Evolutionary conservation across 1,140 invertebrate genomes (phyloP).

Genomic region (Drosophila pseudoobscura): DNA sequence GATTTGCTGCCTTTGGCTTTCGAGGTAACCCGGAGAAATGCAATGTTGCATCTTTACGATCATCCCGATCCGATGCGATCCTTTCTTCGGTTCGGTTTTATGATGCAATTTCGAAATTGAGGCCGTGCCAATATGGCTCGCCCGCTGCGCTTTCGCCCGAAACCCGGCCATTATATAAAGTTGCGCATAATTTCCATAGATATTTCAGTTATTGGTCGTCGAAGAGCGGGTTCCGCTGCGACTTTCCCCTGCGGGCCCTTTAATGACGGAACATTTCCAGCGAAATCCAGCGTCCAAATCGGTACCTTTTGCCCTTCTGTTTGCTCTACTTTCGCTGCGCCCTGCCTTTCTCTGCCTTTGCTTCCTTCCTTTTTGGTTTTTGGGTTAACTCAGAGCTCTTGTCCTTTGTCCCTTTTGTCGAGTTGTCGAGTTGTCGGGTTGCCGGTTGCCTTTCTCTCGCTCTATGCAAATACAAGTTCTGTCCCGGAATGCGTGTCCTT

Average conservation of each 20-base stretch:
- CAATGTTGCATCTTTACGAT: constrained; percentile 57
- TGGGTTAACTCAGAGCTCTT: constrained; percentile 32
- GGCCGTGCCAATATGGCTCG: constrained; percentile 41
- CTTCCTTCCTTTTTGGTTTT: constrained; percentile 33
- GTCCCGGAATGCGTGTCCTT: constrained; percentile 34
- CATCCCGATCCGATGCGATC: constrained; percentile 5
- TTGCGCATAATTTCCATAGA: constrained; percentile 48
- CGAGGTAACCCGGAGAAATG: constrained; percentile 23
- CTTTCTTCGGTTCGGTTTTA: constrained; percentile 47
- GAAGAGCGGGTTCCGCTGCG: constrained; percentile 27
- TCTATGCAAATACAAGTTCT: constrained; percentile 22
- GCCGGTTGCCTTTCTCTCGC: not conserved
- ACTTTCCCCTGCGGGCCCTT: constrained; percentile 10
- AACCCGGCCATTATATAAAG: constrained; percentile 58
- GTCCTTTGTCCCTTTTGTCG: constrained; percentile 21
- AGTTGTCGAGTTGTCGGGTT: not conserved
- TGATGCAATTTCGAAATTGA: constrained; percentile 63
- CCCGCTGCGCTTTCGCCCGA: constrained; percentile 62
- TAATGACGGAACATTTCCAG: constrained; percentile 39
- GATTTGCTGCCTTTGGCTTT: constrained; percentile 32
- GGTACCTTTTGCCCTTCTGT: constrained; percentile 33
- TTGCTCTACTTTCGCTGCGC: constrained; percentile 45
- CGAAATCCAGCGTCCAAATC: constrained; percentile 12
- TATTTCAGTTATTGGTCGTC: constrained; percentile 6
- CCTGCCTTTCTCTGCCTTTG: constrained; percentile 9